Percentiles rank a stretch among this genome's conserved stretches.
phyloP scores from a whole-genome alignment of 2,113 vertebrate species.

The Poeciliopsis turrubarensis region DNA sequence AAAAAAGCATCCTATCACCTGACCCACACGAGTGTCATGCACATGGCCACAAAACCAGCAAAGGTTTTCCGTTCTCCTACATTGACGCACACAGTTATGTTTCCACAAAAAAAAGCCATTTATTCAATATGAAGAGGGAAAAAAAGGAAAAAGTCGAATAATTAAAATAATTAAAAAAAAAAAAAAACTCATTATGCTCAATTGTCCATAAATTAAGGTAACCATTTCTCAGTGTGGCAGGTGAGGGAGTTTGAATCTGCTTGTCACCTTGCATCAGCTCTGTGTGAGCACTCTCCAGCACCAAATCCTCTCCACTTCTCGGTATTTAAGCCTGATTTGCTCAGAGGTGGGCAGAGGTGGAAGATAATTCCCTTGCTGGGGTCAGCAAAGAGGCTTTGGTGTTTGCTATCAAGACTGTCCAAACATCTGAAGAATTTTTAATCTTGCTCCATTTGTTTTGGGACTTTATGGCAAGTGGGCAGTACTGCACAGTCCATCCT shows the following conservation, averaged over 20 bases:
- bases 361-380: background rate
- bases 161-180: too few species aligned
- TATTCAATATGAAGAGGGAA: too few species aligned
- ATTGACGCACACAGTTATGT: too few species aligned
- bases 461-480: background rate
- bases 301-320: background rate
- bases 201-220: too few species aligned
- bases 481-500: background rate
- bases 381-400: background rate
- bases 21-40: too few species aligned
- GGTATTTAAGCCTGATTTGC: background rate
- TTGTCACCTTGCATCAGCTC: background rate
- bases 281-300: background rate
- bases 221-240: background rate
- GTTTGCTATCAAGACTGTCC: background rate
- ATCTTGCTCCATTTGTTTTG: constrained; percentile 53
- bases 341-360: background rate
- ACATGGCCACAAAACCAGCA: too few species aligned
- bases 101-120: too few species aligned
- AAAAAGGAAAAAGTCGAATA: too few species aligned
- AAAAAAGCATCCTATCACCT: too few species aligned
- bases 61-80: too few species aligned
- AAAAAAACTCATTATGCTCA: too few species aligned
- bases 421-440: background rate
- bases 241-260: background rate